Percentiles rank a stretch among this genome's conserved stretches.
Conservation (phyloP, 35 echinoderm and acorn worm species). For the Heliocidaris erythrogramma region DNA sequence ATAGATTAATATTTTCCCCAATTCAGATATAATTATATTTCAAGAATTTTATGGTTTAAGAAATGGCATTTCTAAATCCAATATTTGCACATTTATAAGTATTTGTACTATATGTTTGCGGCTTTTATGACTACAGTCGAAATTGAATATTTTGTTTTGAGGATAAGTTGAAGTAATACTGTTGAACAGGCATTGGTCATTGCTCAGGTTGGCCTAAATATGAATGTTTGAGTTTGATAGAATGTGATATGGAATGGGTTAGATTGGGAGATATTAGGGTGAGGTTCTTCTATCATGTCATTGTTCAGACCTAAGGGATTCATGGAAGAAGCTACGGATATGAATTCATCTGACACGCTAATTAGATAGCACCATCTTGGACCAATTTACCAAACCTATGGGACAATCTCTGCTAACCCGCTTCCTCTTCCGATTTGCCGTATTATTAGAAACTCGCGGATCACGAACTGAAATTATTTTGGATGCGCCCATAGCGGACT, state of each 20-base stretch:
- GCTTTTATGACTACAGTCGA: not conserved
- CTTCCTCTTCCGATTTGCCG: slow-evolving; percentile 45
- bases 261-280: not conserved
- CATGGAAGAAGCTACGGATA: slow-evolving; percentile 1
- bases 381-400: slow-evolving; percentile 28
- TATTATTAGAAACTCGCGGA: slow-evolving; percentile 32
- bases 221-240: slow-evolving; percentile 12
- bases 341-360: slow-evolving; percentile 40
- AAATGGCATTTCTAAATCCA: not conserved
- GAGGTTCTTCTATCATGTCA: slow-evolving; percentile 35
- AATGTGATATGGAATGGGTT: slow-evolving; percentile 24
- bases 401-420: slow-evolving; percentile 24
- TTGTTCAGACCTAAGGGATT: slow-evolving; percentile 21
- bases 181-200: not conserved
- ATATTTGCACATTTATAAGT: not conserved
- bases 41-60: no score
- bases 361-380: slow-evolving; percentile 10
- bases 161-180: not conserved
- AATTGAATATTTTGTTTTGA: not conserved
- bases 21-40: no score
- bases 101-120: not conserved
- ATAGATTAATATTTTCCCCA: no score
- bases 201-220: not conserved
- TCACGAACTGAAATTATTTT: not conserved
- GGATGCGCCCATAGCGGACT: not conserved